Base-by-base conservation (phyloP, 2,113 vertebrate genomes). In the Leuciscus idus region DNA sequence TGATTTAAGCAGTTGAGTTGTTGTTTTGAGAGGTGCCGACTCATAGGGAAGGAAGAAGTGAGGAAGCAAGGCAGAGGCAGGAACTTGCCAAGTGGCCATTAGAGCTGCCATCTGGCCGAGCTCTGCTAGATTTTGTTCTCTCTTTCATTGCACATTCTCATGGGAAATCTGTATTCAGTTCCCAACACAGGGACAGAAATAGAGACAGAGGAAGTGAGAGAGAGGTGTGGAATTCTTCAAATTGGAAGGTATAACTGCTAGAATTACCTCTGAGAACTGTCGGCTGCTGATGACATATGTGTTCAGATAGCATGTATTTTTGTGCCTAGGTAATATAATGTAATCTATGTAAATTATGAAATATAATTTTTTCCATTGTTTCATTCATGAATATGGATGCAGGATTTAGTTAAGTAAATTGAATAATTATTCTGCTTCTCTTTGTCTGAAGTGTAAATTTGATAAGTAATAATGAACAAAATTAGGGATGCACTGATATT, bases 21-120 rank as follows among this genome's bases (percentile, higher is more conserved):
- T 83, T 83, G 76, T 85, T 85, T 57, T 36, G 75, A 83, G 83
- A 72, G 43, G 77, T 83, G 48, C 57, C 84, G 88, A 85, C 88
- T 85, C 72, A 85, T 85, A 87, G 62, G 50, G 48, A 74, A 46
- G 0, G 30, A 50, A 79, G 64, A 78, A 87, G 86, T 66, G 50
- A 87, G 70, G 61, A 33, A 81, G 76, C n/a, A 84, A 80, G 19
- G 84, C 85, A 76, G 28, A 72, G 23, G 48, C 57, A 75, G 30
- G 84, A 52, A 43, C 68, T 86, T 84, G 86, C 86, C 89, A 88
- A 88, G 70, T 87, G 86, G 77, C 85, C 81, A 89, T 88, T 89
- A 89, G 86, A 87, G 61, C 81, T 86, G 84, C 84, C 86, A 89
- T 89, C 89, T 89, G 89, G 81, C 86, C 83, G 39, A 84, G 62